These are phyloP conservation scores for Drosophila neonasuta DNA, from an alignment of 2,888 invertebrate species.

Conservation along the genomic window DNA sequence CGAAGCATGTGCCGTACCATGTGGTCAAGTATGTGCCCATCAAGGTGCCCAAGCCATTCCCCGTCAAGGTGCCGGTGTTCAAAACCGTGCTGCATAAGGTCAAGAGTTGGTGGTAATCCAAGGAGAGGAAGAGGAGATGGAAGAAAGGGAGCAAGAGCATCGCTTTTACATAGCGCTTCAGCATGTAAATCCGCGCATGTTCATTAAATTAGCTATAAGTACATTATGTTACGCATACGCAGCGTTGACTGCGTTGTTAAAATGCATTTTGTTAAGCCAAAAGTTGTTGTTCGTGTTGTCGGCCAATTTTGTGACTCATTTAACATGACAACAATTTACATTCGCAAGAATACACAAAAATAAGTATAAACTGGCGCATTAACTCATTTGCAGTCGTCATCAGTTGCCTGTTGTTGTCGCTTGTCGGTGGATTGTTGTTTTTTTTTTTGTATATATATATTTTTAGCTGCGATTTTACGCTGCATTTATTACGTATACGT, in stretches of 20 bases:
- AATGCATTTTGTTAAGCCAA: conserved; percentile 56
- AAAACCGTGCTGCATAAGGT: conserved; percentile 85
- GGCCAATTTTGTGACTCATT: conserved; percentile 71
- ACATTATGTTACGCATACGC: conserved; percentile 47
- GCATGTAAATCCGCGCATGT: conserved; percentile 26
- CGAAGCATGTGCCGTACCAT: conserved; percentile 88
- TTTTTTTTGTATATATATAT: background rate
- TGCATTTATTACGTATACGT: conserved; percentile 58
- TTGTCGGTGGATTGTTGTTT: conserved; percentile 3
- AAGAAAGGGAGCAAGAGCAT: conserved; percentile 4
- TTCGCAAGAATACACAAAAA: conserved; percentile 51
- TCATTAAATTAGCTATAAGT: conserved; percentile 50
- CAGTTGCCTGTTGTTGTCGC: conserved; percentile 3
- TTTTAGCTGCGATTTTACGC: conserved; percentile 60
- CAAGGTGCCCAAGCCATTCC: conserved; percentile 90
- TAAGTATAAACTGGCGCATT: conserved; percentile 40
- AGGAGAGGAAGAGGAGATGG: background rate
- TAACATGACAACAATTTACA: conserved; percentile 61
- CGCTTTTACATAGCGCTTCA: conserved; percentile 5
- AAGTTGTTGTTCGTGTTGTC: conserved; percentile 37
- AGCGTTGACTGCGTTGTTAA: conserved; percentile 34
- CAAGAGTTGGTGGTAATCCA: conserved; percentile 79
- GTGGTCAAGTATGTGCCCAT: conserved; percentile 90
- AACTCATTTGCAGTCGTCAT: conserved; percentile 44
- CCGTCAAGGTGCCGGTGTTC: conserved; percentile 88